A percentile compares a stretch with the other conserved stretches of the same genome.
Conservation (phyloP, 2,888 invertebrate species). For the Hedychridium roseum region DNA sequence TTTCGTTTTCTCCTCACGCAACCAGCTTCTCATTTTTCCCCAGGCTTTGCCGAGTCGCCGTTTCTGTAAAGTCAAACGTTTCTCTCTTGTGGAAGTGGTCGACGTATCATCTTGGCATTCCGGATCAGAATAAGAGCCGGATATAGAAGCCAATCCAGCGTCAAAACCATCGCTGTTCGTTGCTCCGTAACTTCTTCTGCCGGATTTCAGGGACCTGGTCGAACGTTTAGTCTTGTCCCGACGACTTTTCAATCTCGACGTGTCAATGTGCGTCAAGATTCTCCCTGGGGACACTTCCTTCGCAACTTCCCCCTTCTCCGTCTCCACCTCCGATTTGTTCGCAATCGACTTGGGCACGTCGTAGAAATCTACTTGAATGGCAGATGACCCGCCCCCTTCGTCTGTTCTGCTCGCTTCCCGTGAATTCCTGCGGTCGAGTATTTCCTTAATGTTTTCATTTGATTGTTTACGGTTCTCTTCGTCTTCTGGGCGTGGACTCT, state of each 20-base stretch:
- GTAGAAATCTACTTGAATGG: too few relatives aligned
- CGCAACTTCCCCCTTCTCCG: constrained; percentile 1
- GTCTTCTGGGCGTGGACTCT: constrained; percentile 20
- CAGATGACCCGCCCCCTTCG: too few relatives aligned
- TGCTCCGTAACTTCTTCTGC: constrained; percentile 16
- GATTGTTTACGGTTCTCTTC: too few relatives aligned
- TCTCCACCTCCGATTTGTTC: too few relatives aligned
- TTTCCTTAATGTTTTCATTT: too few relatives aligned
- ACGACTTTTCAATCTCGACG: too few relatives aligned
- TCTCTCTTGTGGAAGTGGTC: constrained; percentile 2
- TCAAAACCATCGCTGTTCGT: constrained; percentile 24
- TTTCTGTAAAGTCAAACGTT: constrained; percentile 26
- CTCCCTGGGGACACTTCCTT: constrained; percentile 1
- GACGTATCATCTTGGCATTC: constrained; percentile 40
- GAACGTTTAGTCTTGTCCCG: constrained; percentile 16
- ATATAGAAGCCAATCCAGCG: constrained; percentile 23
- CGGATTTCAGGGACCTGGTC: constrained; percentile 28
- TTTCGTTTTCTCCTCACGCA: constrained; percentile 51
- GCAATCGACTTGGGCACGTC: too few relatives aligned
- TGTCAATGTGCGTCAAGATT: too few relatives aligned
- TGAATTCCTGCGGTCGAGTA: too few relatives aligned
- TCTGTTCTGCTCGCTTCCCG: too few relatives aligned
- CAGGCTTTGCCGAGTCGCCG: constrained; percentile 51
- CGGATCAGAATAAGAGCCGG: constrained; percentile 46
- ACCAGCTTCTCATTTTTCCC: constrained; percentile 55